Base-by-base conservation (phyloP, 1,140 invertebrate genomes). In the Trigoniulus corallinus region DNA sequence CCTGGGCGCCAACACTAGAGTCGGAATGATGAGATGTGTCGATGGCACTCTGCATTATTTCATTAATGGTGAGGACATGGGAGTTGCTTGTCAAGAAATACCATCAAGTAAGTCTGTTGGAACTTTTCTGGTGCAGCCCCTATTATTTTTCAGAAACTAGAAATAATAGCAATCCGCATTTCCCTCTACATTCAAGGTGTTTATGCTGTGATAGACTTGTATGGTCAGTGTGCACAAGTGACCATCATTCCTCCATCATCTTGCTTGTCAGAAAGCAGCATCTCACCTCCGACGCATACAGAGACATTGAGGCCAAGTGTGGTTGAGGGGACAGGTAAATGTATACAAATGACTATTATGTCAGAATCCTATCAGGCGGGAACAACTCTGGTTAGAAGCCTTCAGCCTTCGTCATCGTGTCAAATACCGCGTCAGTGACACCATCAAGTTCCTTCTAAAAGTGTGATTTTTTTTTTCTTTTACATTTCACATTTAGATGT, bases 161-260 rank as follows among this genome's bases (percentile, higher is more conserved):
- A 24, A 37, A 20, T 48, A n/a, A 13, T 2, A n/a, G n/a, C n/a
- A n/a, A n/a, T n/a, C n/a, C 29, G 15, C 7, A 15, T 34, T 34
- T 7, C 7, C 29, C 7, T 34, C 15, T 7, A 34, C 29, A 34
- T 34, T 34, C 15, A 34, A 71, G 71, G 82, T 64, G 78, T 94
- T 48, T 94, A 86, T 70, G 88, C 87, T n/a, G 88, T 95, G 0
- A 81, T 96, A 29, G 89, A 95, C 71, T 72, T 95, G 13, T 94
- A 94, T 63, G 91, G 89, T 3, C 87, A 89, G 62, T 95, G 89
- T 67, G 85, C 86, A 21, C 85, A 93, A 74, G 88, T 94, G 45
- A 71, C 71, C 4, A 71, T 74, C 51, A 58, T 67, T 27, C 50
- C 54, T 54, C 54, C 23, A 4, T 52, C 39, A 21, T 26, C 27